phyloP scores from a whole-genome alignment of 2,797 vertebrate species.

The Geotrypetes seraphini region DNA sequence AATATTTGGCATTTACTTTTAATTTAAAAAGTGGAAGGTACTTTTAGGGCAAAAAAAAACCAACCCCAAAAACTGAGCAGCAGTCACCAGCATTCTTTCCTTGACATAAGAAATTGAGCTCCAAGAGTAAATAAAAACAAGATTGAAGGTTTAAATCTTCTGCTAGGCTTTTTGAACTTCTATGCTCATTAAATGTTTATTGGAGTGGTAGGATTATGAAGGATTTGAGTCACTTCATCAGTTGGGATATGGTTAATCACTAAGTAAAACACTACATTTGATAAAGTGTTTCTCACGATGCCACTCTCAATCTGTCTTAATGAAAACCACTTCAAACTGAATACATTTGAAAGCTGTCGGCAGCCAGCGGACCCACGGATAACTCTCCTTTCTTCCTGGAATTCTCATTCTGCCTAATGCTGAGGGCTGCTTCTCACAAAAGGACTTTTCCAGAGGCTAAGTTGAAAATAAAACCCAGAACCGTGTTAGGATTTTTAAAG shows the following conservation, averaged over 20 bases:
- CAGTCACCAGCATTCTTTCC: conserved; percentile 54
- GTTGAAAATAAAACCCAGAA: too few relatives aligned
- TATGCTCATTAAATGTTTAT: conserved; percentile 90
- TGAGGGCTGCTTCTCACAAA: too few relatives aligned
- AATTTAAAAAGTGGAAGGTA: conserved; percentile 43
- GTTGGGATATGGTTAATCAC: conserved; percentile 94
- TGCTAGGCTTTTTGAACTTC: conserved; percentile 66
- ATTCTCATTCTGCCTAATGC: conserved; percentile 30
- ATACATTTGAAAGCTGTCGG: conserved; percentile 77
- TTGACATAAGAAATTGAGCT: conserved; percentile 72
- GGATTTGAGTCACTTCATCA: conserved; percentile 86
- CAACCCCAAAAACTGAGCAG: too few relatives aligned
- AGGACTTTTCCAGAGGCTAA: too few relatives aligned
- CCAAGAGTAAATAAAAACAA: conserved; percentile 78
- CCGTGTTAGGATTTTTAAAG: too few relatives aligned
- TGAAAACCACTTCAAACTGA: conserved; percentile 91
- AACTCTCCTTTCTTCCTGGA: conserved; percentile 41
- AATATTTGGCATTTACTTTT: conserved; percentile 48
- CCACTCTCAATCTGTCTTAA: conserved; percentile 98
- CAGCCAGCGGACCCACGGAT: conserved; percentile 38
- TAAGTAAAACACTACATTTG: conserved; percentile 99
- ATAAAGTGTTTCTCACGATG: conserved; percentile 99
- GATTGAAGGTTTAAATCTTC: conserved; percentile 77
- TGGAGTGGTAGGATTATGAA: conserved; percentile 77
- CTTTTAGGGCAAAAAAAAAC: conserved; percentile 56